A percentile compares a stretch with the other conserved stretches of the same genome.
Evolutionary conservation across 2,113 vertebrate species (phyloP).

Genomic region (Cinclus mexicanus): DNA sequence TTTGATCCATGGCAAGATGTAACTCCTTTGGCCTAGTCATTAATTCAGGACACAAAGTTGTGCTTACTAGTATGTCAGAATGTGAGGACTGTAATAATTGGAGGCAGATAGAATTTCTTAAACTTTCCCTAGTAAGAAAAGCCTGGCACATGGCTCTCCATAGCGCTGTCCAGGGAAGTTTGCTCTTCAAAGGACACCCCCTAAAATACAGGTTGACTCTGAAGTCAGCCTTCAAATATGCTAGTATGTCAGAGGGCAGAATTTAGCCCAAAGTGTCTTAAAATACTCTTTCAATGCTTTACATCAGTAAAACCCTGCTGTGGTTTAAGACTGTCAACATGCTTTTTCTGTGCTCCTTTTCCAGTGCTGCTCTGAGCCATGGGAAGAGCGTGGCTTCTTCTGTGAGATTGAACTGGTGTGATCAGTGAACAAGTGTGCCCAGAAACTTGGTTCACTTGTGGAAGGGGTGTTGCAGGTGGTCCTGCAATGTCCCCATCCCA

Average conservation of each 20-base stretch:
- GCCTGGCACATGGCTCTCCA: background rate
- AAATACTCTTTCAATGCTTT: background rate
- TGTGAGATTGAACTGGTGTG: background rate
- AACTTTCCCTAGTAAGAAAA: background rate
- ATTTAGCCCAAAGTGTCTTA: background rate
- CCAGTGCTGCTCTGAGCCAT: background rate
- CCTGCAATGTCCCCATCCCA: accelerated
- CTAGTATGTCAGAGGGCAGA: background rate
- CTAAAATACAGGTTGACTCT: background rate
- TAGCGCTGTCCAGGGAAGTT: background rate
- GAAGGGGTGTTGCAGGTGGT: background rate
- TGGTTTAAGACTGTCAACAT: background rate
- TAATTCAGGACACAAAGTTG: background rate
- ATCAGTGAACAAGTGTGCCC: background rate
- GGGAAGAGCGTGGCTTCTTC: background rate
- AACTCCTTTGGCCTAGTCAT: background rate
- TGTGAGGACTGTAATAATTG: background rate
- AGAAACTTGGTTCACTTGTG: background rate
- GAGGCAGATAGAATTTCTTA: background rate
- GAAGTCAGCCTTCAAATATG: background rate
- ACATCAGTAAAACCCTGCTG: background rate
- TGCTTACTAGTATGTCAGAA: background rate
- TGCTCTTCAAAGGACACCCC: background rate
- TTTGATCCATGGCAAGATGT: background rate
- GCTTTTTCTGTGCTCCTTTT: background rate